phyloP scores from a whole-genome alignment of 2,797 vertebrate species.

The Argyrosomus regius region DNA sequence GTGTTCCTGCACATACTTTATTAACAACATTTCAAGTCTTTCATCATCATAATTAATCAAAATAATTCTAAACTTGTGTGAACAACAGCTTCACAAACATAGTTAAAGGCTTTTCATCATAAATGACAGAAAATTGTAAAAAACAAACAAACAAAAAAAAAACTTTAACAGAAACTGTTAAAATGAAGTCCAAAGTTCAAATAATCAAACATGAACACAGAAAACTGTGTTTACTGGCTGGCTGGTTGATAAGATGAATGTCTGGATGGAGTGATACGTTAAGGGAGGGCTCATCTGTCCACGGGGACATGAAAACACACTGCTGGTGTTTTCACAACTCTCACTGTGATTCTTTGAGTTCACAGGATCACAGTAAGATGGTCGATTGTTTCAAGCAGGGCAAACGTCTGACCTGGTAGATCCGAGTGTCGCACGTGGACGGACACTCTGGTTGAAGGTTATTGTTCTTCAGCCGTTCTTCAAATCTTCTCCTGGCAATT shows the following conservation, averaged over 20 bases:
- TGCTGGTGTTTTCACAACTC: not conserved
- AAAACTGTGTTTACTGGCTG: not conserved
- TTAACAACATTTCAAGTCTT: not conserved
- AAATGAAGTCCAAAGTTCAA: not conserved
- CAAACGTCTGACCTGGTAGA: not conserved
- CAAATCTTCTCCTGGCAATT: not conserved
- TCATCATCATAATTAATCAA: not conserved
- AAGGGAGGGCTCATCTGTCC: conserved; percentile 6
- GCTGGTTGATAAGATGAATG: not conserved
- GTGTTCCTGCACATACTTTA: not conserved
- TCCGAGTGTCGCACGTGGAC: no score
- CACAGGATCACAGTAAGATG: not conserved
- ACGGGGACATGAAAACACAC: not conserved
- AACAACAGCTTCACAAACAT: conserved; percentile 6
- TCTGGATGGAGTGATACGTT: conserved; percentile 12
- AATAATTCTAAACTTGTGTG: not conserved
- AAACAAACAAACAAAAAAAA: not conserved
- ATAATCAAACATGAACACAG: not conserved
- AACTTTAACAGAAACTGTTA: not conserved
- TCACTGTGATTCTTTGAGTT: not conserved
- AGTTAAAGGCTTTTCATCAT: not conserved
- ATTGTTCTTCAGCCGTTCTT: conserved; percentile 2
- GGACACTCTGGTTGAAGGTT: not conserved
- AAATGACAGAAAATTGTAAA: not conserved
- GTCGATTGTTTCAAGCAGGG: not conserved